Evolutionary conservation across 2,888 invertebrate genomes (phyloP).

Genomic region (Calliopum simillimum): DNA sequence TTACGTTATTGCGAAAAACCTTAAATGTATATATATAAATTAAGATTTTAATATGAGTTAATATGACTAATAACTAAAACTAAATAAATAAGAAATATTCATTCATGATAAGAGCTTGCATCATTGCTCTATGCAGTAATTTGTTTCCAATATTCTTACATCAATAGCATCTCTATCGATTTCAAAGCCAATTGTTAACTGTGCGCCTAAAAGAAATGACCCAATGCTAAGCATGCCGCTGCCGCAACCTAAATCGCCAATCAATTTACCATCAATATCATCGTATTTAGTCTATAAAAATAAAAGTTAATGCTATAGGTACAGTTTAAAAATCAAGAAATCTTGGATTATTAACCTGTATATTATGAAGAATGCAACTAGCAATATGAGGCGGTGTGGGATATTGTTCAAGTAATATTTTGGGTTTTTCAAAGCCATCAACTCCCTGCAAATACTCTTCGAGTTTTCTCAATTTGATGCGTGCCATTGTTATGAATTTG

Average conservation of each 20-base stretch:
- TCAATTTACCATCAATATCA: constrained; percentile 79
- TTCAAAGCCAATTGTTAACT: constrained; percentile 84
- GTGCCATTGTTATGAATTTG: constrained; percentile 70
- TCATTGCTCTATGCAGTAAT: no score
- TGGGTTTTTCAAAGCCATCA: constrained; percentile 88
- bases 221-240: constrained; percentile 90
- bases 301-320: neutral
- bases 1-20: constrained; percentile 78
- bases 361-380: constrained; percentile 86
- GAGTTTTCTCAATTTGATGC: constrained; percentile 83
- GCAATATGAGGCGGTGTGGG: constrained; percentile 93
- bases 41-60: neutral
- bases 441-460: constrained; percentile 85
- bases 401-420: constrained; percentile 93
- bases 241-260: constrained; percentile 95
- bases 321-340: neutral
- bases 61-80: no score
- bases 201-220: constrained; percentile 82
- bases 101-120: no score
- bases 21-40: constrained; percentile 44
- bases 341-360: constrained; percentile 71
- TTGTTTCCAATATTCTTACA: constrained; percentile 43
- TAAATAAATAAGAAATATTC: no score
- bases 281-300: constrained; percentile 75
- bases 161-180: constrained; percentile 86